phyloP scores from a whole-genome alignment of 2,888 invertebrate species.

The Coelogynopora nodosa region DNA sequence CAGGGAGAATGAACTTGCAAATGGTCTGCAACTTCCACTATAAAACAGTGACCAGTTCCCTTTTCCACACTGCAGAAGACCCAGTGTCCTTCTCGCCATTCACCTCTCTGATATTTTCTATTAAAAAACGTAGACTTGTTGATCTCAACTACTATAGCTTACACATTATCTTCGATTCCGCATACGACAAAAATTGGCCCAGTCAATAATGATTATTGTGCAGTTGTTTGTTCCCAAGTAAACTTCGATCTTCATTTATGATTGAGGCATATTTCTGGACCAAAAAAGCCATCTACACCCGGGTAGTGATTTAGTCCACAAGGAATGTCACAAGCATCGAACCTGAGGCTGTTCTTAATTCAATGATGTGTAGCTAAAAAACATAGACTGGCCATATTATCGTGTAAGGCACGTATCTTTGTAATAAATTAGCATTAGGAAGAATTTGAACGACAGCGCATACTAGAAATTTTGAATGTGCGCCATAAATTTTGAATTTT shows the following conservation, averaged over 20 bases:
- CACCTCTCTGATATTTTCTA: not conserved
- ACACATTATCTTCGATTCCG: not conserved
- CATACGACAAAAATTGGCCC: not conserved
- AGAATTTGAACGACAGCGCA: no score
- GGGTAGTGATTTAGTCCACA: no score
- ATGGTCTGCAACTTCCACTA: not conserved
- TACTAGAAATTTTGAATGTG: no score
- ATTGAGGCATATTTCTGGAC: not conserved
- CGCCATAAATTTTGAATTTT: no score
- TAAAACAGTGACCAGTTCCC: not conserved
- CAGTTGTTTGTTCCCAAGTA: not conserved
- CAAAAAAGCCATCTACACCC: no score
- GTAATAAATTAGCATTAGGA: no score
- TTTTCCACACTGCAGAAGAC: not conserved
- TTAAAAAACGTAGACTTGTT: not conserved
- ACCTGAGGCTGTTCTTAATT: no score
- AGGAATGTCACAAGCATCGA: no score
- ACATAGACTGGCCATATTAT: no score
- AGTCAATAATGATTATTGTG: not conserved
- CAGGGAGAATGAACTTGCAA: not conserved
- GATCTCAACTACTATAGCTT: not conserved
- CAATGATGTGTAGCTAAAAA: no score
- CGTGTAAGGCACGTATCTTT: no score
- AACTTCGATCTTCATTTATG: not conserved
- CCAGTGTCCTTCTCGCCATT: not conserved